These are phyloP conservation scores for Oscheius sp. DNA, from an alignment of 2,888 invertebrate species.

Conservation along the genomic window DNA sequence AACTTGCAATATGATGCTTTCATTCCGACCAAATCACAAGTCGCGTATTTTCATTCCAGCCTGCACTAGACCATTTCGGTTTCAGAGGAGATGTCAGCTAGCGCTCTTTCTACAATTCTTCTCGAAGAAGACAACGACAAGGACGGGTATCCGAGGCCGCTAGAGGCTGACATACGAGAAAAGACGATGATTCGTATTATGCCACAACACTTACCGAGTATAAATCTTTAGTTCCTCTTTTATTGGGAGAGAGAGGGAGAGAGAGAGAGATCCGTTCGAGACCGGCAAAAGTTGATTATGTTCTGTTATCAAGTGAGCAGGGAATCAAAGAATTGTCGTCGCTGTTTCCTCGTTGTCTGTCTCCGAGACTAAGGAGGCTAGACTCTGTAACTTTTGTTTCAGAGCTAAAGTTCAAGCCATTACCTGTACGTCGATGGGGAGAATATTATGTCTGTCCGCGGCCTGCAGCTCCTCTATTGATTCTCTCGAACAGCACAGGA, in stretches of 20 bases:
- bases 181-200: slow-evolving; percentile 13
- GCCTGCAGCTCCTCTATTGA: slow-evolving; percentile 41
- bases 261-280: not conserved
- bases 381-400: slow-evolving; percentile 6
- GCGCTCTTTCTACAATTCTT: slow-evolving; percentile 19
- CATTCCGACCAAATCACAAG: too few species aligned
- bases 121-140: slow-evolving; percentile 14
- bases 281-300: slow-evolving; percentile 3
- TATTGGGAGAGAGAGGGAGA: not conserved
- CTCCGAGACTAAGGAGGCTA: slow-evolving; percentile 29
- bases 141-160: slow-evolving; percentile 19
- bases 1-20: too few species aligned
- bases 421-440: slow-evolving; percentile 54
- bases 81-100: slow-evolving; percentile 29
- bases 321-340: slow-evolving; percentile 13
- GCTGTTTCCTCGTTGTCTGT: slow-evolving; percentile 20
- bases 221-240: not conserved
- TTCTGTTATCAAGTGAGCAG: not conserved
- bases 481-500: slow-evolving; percentile 34
- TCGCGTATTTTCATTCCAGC: too few species aligned
- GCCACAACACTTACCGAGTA: slow-evolving; percentile 34
- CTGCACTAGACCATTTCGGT: not conserved
- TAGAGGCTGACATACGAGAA: not conserved
- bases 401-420: not conserved
- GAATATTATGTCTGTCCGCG: slow-evolving; percentile 45